Evolutionary conservation across 2,113 vertebrate species (phyloP), one percentile per base, ranked within the genome.

Genomic region (Camarhynchus parvulus): DNA sequence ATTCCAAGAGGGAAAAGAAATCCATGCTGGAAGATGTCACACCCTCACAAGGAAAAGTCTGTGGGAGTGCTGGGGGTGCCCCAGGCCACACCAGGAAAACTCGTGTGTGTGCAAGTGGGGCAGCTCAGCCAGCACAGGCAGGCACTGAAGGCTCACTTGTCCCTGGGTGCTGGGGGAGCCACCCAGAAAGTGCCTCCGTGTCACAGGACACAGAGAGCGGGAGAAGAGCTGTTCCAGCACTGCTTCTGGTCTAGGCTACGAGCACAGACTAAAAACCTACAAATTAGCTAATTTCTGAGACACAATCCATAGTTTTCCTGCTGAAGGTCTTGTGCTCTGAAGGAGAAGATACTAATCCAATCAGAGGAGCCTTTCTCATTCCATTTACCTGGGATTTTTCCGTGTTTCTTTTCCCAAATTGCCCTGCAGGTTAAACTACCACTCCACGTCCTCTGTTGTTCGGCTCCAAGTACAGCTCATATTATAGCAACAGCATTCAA

Each of bases 71-170:
- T 49, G 81, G 52, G 50, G 41, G 10, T 63, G 41, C 55, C 50
- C n/a, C 2, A 5, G 44, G 31, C 2, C 55, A 11, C 20, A 35
- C 1, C 30, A 56, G 30, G n/a, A 77, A 31, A 19, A 16, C 24
- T 69, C 1, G 0, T n/a, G 62, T 18, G 20, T 0, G 1, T 70
- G 58, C 0, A 0, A 30, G n/a, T 2, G 47, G 33, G 14, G 46
- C 2, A 8, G 50, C 56, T 87, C 81, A 84, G 77, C 30, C n/a
- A 24, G 37, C 22, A 7, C 73, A 46, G 13, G 2, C 23, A 17
- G 35, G 1, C 24, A 7, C 10, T 31, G 55, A 2, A 7, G 33
- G 58, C 5, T 83, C 58, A 20, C 8, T 70, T 67, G 39, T 28
- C 33, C 52, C 0, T 20, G 44, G 44, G 41, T 0, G 3, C 4